phyloP scores from a whole-genome alignment of 2,888 invertebrate species.

The Calliopum simillimum region DNA sequence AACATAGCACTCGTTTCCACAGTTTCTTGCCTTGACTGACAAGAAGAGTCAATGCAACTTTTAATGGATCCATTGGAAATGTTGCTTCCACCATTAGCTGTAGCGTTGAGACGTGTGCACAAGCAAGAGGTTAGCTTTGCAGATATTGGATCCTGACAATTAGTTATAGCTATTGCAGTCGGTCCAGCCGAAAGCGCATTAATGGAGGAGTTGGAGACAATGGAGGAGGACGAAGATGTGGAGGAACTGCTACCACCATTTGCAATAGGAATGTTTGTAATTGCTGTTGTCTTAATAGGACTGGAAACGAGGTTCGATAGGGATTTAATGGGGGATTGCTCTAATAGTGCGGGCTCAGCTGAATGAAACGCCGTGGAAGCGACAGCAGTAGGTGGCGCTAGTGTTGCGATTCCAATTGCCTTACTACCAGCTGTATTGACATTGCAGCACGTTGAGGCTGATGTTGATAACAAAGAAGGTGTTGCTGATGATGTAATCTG shows the following conservation, averaged over 20 bases:
- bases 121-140: conserved; percentile 68
- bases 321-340: conserved; percentile 74
- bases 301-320: conserved; percentile 72
- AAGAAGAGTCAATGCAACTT: conserved; percentile 40
- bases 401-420: background rate
- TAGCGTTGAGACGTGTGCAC: conserved; percentile 62
- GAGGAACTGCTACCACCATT: conserved; percentile 26
- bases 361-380: conserved; percentile 24
- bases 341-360: conserved; percentile 50
- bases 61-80: conserved; percentile 6
- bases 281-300: conserved; percentile 67
- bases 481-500: background rate
- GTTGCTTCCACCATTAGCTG: conserved; percentile 13
- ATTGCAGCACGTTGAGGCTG: conserved; percentile 34
- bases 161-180: conserved; percentile 21
- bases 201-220: conserved; percentile 11
- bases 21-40: conserved; percentile 41
- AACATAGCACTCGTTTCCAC: conserved; percentile 35
- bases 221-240: conserved; percentile 38
- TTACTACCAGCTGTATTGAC: conserved; percentile 10
- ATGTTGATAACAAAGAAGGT: conserved; percentile 25
- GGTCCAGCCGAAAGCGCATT: conserved; percentile 35
- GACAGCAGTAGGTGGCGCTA: background rate
- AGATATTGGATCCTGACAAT: conserved; percentile 66
- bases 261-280: conserved; percentile 59